A percentile compares a stretch with the other conserved stretches of the same genome.
Evolutionary conservation across 2,113 vertebrate genomes (phyloP).

Genomic region (Rhineura floridana): DNA sequence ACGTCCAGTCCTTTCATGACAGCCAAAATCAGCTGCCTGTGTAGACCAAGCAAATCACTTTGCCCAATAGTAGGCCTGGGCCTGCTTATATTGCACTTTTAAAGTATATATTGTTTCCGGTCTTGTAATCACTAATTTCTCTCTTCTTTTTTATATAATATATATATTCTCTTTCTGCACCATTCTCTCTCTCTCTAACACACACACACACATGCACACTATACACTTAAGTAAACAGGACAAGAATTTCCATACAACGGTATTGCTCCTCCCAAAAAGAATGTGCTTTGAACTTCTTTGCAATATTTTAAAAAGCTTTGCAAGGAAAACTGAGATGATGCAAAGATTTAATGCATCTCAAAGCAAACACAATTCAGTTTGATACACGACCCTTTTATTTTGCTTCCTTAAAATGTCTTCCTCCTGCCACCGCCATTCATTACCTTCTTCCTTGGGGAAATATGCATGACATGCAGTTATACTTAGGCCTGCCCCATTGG

Average conservation of each 20-base stretch:
- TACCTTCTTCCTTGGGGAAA: slow-evolving; percentile 75
- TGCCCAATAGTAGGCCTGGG: no score
- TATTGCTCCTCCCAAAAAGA: slow-evolving; percentile 41
- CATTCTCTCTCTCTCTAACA: background rate
- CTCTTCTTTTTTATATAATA: background rate
- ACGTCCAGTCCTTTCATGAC: no score
- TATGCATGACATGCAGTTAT: slow-evolving; percentile 74
- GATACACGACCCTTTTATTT: slow-evolving; percentile 75
- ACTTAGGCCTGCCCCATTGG: slow-evolving; percentile 61
- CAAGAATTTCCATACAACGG: background rate
- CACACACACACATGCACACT: background rate
- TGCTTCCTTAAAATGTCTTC: slow-evolving; percentile 72
- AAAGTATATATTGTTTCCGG: background rate
- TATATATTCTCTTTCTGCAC: no score
- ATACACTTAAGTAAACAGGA: background rate
- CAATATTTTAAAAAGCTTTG: slow-evolving; percentile 50
- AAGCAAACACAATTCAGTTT: slow-evolving; percentile 71
- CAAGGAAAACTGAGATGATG: slow-evolving; percentile 59
- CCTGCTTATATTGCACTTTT: background rate
- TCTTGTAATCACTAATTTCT: background rate
- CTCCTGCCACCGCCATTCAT: slow-evolving; percentile 71
- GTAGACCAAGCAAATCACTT: no score
- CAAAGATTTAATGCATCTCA: slow-evolving; percentile 69
- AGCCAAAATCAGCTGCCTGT: no score
- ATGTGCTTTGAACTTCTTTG: slow-evolving; percentile 23